Base-by-base conservation (phyloP, 2,888 invertebrate species). In the Hirtodrosophila duncani region DNA sequence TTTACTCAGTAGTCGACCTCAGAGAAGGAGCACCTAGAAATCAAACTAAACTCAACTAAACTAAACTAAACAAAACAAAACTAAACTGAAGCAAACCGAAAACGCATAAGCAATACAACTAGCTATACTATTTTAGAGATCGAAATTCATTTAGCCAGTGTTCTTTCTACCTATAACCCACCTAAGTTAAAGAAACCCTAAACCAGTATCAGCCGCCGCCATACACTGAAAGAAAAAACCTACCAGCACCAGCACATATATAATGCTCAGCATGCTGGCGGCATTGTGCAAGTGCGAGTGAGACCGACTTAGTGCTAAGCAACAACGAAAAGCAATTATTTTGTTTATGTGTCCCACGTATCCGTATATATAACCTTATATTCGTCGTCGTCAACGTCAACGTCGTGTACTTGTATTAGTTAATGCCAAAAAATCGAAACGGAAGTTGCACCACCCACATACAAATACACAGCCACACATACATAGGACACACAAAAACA, bases 261-360 rank as follows among this genome's bases (percentile, higher is more conserved):
- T n/a, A 53, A 23, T 24, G 38, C 52, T 57, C 48, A 52, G 44
- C 33, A 48, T 48, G 60, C 39, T 39, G 42, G 31, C 23, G 20
- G 20, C n/a, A n/a, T n/a, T n/a, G n/a, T 44, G 14, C 9, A 43
- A 42, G 48, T 57, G 59, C 51, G 67, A 70, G 56, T 58, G 69
- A 61, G 74, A 67, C 29, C 58, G 59, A 30, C 27, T 44, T 34
- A 38, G 26, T 48, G 48, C 31, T 46, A 50, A 62, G 52, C 60
- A 64, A 74, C 78, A 80, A 69, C 80, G 78, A 72, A 67, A 69
- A 72, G 75, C 78, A 80, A 80, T 74, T 77, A 69, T 69, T 67
- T 69, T 71, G 58, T 71, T 63, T 62, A 71, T 59, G 55, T 58
- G 61, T 58, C 29, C n/a, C 30, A 29, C 51, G 45, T 58, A 46